These are phyloP conservation scores for Sorex araneus DNA, from an alignment of 2,113 vertebrate species.

Conservation along the genomic window DNA sequence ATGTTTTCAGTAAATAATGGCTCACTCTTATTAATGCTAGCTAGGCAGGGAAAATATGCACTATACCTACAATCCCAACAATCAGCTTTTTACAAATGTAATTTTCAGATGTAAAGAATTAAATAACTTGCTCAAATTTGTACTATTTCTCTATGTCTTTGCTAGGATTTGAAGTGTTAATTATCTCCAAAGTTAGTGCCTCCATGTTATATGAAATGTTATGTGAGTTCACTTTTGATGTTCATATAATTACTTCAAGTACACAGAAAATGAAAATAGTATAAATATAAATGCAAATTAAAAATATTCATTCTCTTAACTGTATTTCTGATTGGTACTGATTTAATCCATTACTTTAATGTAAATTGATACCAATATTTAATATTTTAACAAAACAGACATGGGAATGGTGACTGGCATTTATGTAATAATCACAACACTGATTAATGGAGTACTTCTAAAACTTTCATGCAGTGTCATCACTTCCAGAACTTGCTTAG, in stretches of 20 bases:
- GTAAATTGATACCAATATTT: not conserved
- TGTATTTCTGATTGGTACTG: not conserved
- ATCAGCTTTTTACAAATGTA: not conserved
- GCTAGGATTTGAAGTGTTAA: not conserved
- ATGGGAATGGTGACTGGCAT: not conserved
- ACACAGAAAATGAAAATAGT: not conserved
- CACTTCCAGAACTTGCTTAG: not conserved
- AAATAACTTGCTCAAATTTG: not conserved
- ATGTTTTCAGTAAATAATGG: not conserved
- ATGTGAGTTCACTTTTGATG: slow-evolving; percentile 26
- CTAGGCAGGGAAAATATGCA: not conserved
- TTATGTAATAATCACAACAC: not conserved
- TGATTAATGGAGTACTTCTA: not conserved
- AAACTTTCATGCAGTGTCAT: not conserved
- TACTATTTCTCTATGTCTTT: not conserved
- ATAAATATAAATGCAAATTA: not conserved
- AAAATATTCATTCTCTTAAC: not conserved
- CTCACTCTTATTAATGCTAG: not conserved
- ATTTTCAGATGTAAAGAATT: not conserved
- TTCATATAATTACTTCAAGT: slow-evolving; percentile 18
- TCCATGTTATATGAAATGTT: not conserved
- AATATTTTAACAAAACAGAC: slow-evolving; percentile 19
- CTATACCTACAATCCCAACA: not conserved
- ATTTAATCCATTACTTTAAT: not conserved
- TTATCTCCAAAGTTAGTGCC: not conserved